A percentile compares a stretch with the other conserved stretches of the same genome.
phyloP scores from a whole-genome alignment of 2,888 invertebrate species.

The Pseudococcus longispinus region DNA sequence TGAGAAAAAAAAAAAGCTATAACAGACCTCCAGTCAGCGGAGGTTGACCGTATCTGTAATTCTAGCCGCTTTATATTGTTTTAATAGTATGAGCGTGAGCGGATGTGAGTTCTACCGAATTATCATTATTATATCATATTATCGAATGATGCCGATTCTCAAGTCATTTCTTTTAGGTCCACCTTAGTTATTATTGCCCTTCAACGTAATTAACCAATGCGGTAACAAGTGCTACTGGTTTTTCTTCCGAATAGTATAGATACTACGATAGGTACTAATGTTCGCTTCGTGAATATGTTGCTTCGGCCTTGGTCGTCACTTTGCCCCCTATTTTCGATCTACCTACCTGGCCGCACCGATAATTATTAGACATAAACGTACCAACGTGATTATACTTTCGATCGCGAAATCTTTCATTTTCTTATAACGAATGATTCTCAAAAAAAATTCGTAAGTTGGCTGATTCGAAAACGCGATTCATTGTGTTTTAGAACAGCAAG shows the following conservation, averaged over 20 bases:
- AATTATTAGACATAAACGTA: neutral
- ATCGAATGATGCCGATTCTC: constrained; percentile 55
- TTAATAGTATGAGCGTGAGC: constrained; percentile 53
- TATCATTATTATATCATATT: constrained; percentile 52
- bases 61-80: constrained; percentile 41
- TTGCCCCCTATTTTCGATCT: neutral
- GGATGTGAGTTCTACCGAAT: constrained; percentile 54
- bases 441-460: neutral
- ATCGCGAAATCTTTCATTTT: neutral
- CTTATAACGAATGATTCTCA: neutral
- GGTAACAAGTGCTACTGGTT: constrained; percentile 56
- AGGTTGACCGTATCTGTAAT: constrained; percentile 40
- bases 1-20: neutral
- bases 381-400: neutral
- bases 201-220: constrained; percentile 51
- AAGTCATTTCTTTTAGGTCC: constrained; percentile 53
- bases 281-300: constrained; percentile 36
- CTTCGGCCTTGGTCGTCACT: constrained; percentile 23
- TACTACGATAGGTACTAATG: constrained; percentile 2
- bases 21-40: constrained; percentile 9
- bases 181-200: constrained; percentile 55
- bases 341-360: neutral
- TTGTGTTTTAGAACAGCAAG: no score
- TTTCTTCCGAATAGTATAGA: constrained; percentile 32
- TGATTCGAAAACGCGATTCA: no score